Conservation (phyloP, 2,888 invertebrate genomes). For the Tiliacea citrago region DNA sequence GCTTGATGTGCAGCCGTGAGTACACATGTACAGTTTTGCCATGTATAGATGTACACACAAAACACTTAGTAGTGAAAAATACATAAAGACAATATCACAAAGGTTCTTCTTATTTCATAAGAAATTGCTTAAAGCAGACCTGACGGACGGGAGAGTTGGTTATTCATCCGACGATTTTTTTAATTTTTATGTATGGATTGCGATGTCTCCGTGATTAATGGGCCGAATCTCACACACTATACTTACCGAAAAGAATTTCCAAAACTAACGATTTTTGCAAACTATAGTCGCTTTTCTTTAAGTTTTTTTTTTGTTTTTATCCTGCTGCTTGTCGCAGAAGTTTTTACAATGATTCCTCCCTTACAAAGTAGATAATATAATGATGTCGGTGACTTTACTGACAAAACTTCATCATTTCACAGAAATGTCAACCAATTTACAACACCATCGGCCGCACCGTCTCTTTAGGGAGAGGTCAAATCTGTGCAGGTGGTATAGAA, state of each 20-base stretch:
- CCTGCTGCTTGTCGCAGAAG: background rate
- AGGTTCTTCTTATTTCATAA: background rate
- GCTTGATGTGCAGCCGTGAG: no score
- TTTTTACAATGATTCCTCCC: background rate
- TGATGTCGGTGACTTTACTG: background rate
- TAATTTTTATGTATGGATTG: background rate
- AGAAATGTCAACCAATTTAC: conserved; percentile 67
- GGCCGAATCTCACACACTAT: background rate
- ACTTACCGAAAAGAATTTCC: background rate
- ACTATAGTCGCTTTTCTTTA: background rate
- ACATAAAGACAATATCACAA: background rate
- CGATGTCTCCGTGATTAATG: background rate
- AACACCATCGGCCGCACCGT: accelerated
- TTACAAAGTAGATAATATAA: background rate
- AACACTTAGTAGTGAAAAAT: background rate
- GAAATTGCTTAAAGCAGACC: background rate
- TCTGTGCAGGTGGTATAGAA: conserved; percentile 91
- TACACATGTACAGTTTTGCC: no score
- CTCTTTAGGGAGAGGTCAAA: conserved; percentile 68
- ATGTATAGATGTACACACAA: background rate
- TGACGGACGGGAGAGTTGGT: background rate
- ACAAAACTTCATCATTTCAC: conserved; percentile 13
- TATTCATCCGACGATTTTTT: background rate
- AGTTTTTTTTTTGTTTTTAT: background rate
- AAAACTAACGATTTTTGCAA: background rate